Conservation (phyloP, 1,140 invertebrate species). For the Heliconius melpomene region DNA sequence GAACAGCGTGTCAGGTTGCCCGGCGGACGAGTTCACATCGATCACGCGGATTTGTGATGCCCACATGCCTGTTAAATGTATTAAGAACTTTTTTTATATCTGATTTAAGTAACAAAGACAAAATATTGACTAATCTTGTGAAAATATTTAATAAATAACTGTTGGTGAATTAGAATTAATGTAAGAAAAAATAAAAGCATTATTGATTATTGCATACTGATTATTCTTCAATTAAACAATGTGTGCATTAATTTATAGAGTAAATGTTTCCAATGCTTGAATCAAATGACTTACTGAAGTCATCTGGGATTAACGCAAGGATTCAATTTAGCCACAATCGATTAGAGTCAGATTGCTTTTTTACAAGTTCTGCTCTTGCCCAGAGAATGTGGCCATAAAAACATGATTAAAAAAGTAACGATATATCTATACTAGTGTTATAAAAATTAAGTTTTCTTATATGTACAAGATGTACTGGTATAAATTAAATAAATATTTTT, state of each 20-base stretch:
- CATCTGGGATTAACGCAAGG: conserved; percentile 78
- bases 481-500: no score
- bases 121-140: no score
- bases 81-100: no score
- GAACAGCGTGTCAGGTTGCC: conserved; percentile 85
- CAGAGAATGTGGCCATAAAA: conserved; percentile 71
- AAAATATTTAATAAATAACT: no score
- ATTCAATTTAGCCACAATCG: conserved; percentile 74
- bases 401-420: no score
- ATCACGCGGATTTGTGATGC: conserved; percentile 96
- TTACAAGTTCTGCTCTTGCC: conserved; percentile 70
- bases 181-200: no score
- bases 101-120: no score
- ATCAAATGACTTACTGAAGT: conserved; percentile 75
- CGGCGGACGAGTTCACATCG: conserved; percentile 86
- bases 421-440: no score
- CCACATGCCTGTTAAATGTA: conserved; percentile 92
- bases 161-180: no score
- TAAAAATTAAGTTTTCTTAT: no score
- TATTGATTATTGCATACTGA: neutral
- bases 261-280: conserved; percentile 72
- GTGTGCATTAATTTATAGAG: neutral
- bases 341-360: conserved; percentile 73
- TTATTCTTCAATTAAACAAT: neutral
- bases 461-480: no score